A percentile compares a stretch with the other conserved stretches of the same genome.
Evolutionary conservation across 2,113 vertebrate species (phyloP).

Genomic region (Lagenorhynchus albirostris): DNA sequence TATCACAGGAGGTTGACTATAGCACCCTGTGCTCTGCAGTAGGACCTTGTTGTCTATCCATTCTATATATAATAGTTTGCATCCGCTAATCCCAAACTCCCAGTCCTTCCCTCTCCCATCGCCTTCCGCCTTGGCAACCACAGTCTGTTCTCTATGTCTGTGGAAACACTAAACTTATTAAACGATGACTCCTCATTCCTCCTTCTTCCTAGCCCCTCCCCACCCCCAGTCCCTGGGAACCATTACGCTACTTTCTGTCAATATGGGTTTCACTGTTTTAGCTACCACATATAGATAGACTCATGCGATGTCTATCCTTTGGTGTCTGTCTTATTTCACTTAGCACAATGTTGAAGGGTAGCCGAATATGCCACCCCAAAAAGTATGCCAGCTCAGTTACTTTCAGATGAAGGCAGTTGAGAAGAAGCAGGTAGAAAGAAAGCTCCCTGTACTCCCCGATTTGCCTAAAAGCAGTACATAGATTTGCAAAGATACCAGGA

Average conservation of each 20-base stretch:
- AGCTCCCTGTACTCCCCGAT: background rate
- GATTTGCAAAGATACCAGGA: background rate
- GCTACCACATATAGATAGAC: background rate
- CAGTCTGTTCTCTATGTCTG: background rate
- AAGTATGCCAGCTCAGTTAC: background rate
- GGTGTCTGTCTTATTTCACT: background rate
- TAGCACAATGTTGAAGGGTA: no score
- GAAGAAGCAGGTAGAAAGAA: background rate
- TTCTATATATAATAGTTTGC: background rate
- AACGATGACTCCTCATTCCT: no score
- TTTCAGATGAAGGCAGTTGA: background rate
- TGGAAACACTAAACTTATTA: no score
- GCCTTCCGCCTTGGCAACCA: background rate
- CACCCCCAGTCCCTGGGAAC: background rate
- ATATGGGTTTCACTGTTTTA: background rate
- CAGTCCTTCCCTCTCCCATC: fast-evolving
- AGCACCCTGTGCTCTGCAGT: background rate
- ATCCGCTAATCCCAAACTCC: background rate
- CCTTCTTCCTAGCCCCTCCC: background rate
- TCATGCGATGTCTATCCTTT: no score
- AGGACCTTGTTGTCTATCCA: background rate
- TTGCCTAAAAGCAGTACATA: background rate
- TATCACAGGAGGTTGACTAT: background rate
- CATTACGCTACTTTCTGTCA: background rate
- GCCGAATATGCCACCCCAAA: background rate